Percentiles rank a stretch among this genome's conserved stretches.
Conservation (phyloP, 2,113 vertebrate genomes). For the Zosterops lateralis region DNA sequence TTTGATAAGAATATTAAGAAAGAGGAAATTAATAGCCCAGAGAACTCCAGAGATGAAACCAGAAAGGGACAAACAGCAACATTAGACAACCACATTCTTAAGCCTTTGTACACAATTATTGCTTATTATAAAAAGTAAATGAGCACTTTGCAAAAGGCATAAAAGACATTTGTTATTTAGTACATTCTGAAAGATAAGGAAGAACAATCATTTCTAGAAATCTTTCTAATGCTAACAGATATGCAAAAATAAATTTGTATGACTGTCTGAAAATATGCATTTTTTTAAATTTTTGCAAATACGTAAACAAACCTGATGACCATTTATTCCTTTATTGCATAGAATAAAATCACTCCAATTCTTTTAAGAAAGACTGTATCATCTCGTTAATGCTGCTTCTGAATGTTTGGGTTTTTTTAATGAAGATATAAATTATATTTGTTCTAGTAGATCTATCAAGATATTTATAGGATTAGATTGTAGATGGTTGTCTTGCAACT, state of each 20-base stretch:
- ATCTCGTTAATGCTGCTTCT: background rate
- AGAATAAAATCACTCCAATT: background rate
- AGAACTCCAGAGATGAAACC: background rate
- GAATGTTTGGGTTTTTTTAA: background rate
- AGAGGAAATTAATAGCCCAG: background rate
- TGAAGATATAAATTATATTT: background rate
- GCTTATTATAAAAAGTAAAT: background rate
- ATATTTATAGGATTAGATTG: background rate
- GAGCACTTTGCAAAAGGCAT: background rate
- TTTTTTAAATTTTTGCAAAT: background rate
- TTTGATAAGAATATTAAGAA: background rate
- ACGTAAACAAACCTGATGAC: background rate
- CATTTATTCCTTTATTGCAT: background rate
- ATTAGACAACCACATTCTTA: background rate
- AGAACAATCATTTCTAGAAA: background rate
- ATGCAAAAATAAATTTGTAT: background rate
- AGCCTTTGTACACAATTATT: background rate
- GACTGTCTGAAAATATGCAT: fast-evolving
- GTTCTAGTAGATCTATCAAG: background rate
- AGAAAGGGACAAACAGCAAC: background rate
- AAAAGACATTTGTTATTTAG: background rate
- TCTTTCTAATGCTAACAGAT: background rate
- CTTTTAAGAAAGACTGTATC: background rate
- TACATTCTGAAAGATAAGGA: background rate
- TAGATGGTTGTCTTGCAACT: background rate